phyloP scores from a whole-genome alignment of 1,140 invertebrate genomes.

The Copidosoma floridanum region DNA sequence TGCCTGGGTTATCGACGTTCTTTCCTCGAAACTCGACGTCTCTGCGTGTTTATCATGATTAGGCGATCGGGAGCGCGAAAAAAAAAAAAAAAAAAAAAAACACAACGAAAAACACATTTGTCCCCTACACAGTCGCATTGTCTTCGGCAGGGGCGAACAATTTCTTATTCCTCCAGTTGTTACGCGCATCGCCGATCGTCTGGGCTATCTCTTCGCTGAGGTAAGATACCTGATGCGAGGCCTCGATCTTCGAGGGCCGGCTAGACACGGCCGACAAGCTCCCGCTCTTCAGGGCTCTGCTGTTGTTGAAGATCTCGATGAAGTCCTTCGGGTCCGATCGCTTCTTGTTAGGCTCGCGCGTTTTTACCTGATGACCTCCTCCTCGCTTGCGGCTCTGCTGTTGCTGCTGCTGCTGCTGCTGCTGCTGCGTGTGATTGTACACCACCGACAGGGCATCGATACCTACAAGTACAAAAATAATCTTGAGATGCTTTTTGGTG shows the following conservation, averaged over 20 bases:
- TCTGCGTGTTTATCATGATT: too few species aligned
- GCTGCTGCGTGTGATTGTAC: too few species aligned
- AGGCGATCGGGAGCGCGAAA: too few species aligned
- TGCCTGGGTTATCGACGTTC: too few species aligned
- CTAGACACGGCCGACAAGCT: constrained; percentile 32
- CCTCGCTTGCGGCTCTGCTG: not conserved
- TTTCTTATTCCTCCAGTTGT: not conserved
- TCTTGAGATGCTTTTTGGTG: too few species aligned
- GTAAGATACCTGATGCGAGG: not conserved
- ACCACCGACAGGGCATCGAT: constrained; percentile 2
- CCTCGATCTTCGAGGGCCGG: constrained; percentile 34
- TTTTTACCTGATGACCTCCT: not conserved
- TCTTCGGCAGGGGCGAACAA: not conserved
- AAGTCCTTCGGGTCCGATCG: constrained; percentile 35
- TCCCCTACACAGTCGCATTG: not conserved
- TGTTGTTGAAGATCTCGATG: constrained; percentile 58
- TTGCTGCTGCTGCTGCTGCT: too few species aligned
- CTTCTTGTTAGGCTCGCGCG: constrained; percentile 2
- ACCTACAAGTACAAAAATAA: constrained; percentile 22
- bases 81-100: too few species aligned
- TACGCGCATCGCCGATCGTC: not conserved
- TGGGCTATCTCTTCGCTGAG: not conserved
- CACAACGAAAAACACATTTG: not conserved
- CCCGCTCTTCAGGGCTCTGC: constrained; percentile 37
- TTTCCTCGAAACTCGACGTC: too few species aligned